Evolutionary conservation across 35 echinoderm and acorn worm species (phyloP).

Genomic region (Patiria miniata): DNA sequence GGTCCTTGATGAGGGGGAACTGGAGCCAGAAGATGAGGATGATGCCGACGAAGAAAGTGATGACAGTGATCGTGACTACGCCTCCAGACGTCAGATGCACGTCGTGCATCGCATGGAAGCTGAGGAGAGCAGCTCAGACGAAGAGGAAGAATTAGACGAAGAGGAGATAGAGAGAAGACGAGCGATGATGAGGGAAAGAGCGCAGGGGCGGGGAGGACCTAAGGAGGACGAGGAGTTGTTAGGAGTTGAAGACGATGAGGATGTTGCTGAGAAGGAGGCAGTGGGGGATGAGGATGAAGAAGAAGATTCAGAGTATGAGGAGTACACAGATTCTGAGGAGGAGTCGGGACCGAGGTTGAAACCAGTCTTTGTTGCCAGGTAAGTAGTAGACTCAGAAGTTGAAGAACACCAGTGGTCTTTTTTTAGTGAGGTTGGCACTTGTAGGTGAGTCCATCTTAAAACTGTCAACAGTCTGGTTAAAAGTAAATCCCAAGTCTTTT

Average conservation of each 20-base stretch:
- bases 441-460: too few relatives aligned
- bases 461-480: too few relatives aligned
- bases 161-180: slow-evolving; percentile 86
- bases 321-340: slow-evolving; percentile 89
- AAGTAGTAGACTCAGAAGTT: not conserved
- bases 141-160: slow-evolving; percentile 91
- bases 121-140: slow-evolving; percentile 81
- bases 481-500: too few relatives aligned
- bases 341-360: slow-evolving; percentile 91
- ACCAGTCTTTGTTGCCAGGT: slow-evolving; percentile 96
- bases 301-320: slow-evolving; percentile 92
- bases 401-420: too few relatives aligned
- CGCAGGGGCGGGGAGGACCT: slow-evolving; percentile 24
- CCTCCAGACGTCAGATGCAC: not conserved
- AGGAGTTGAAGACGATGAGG: slow-evolving; percentile 64
- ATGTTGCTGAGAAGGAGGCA: slow-evolving; percentile 51
- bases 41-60: slow-evolving; percentile 30
- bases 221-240: slow-evolving; percentile 55
- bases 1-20: slow-evolving; percentile 64
- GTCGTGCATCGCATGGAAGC: slow-evolving; percentile 64
- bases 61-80: not conserved
- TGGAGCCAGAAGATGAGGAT: slow-evolving; percentile 42
- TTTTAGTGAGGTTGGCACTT: too few relatives aligned
- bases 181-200: slow-evolving; percentile 64
- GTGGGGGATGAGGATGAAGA: slow-evolving; percentile 62